phyloP scores from a whole-genome alignment of 2,797 vertebrate species.

The Scleropages formosus region DNA sequence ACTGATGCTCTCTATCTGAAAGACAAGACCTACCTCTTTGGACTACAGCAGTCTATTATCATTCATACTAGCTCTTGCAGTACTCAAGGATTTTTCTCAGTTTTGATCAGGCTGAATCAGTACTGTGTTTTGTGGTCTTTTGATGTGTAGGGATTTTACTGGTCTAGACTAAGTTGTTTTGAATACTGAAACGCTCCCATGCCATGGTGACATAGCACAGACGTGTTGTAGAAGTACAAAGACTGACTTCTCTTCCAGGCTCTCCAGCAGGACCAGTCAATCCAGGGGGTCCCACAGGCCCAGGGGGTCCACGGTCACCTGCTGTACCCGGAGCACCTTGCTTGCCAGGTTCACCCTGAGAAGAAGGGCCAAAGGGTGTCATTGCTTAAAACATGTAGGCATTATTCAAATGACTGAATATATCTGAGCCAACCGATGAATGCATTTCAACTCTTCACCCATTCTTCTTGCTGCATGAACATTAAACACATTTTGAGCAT shows the following conservation, averaged over 20 bases:
- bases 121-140: too few species aligned
- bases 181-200: not conserved
- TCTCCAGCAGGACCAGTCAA: conserved; percentile 88
- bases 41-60: not conserved
- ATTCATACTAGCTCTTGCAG: not conserved
- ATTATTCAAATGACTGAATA: too few species aligned
- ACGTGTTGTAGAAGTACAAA: not conserved
- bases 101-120: too few species aligned
- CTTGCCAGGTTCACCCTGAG: conserved; percentile 93
- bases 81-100: too few species aligned
- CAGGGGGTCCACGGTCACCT: conserved; percentile 89
- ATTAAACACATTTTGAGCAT: too few species aligned
- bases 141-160: too few species aligned
- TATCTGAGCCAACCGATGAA: too few species aligned
- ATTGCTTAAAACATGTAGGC: too few species aligned
- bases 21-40: too few species aligned
- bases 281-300: conserved; percentile 88
- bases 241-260: conserved; percentile 84
- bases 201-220: not conserved
- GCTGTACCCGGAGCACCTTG: conserved; percentile 82
- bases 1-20: too few species aligned
- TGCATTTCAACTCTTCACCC: not conserved
- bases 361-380: conserved; percentile 13
- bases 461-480: too few species aligned
- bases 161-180: too few species aligned